Evolutionary conservation across 2,797 vertebrate genomes (phyloP).

Genomic region (Cephalopachus bancanus): DNA sequence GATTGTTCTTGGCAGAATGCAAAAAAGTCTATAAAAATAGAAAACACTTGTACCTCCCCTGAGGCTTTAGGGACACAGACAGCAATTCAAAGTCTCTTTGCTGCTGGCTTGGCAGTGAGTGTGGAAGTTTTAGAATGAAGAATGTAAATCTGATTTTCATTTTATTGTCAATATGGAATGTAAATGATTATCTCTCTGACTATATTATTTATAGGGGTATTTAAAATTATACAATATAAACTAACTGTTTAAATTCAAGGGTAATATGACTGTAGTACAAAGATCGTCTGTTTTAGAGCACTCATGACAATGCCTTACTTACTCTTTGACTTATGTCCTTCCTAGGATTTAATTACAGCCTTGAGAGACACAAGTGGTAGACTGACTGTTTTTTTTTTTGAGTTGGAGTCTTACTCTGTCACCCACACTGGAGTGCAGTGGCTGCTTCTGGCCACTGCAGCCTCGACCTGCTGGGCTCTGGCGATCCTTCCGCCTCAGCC

Average conservation of each 20-base stretch:
- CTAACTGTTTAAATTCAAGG: neutral
- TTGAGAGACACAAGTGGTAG: neutral
- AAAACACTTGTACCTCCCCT: neutral
- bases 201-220: neutral
- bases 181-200: neutral
- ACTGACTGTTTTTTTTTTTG: neutral
- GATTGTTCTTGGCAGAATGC: constrained; percentile 1
- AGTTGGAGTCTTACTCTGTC: neutral
- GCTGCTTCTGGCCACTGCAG: too few species aligned
- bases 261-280: constrained; percentile 29
- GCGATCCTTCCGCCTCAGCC: neutral
- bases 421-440: neutral
- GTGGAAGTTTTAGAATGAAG: constrained; percentile 5
- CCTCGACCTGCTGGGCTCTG: neutral
- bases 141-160: constrained; percentile 52
- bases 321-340: neutral
- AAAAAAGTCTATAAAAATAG: neutral
- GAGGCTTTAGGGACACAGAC: neutral
- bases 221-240: constrained; percentile 12
- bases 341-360: neutral
- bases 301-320: constrained; percentile 62
- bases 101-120: neutral
- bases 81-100: neutral
- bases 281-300: constrained; percentile 49
- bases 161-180: constrained; percentile 1